Conservation (phyloP, 2,888 invertebrate species). For the Heteromyza rotundicornis region DNA sequence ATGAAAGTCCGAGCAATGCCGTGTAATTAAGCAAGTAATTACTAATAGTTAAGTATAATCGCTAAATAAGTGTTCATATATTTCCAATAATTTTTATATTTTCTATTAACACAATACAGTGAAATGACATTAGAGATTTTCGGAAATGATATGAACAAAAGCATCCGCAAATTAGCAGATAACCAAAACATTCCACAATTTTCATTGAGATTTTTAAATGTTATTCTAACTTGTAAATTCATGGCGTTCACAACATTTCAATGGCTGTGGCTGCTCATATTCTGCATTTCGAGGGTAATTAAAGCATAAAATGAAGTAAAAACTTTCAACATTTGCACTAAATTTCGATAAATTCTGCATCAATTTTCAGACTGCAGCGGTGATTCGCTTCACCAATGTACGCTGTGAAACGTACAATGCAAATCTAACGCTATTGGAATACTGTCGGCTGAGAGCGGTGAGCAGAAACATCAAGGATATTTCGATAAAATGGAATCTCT, state of each 20-base stretch:
- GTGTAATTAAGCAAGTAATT: too few species aligned
- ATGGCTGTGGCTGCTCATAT: not conserved
- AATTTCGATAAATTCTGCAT: not conserved
- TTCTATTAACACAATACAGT: too few species aligned
- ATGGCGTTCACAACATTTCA: not conserved
- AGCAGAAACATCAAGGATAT: not conserved
- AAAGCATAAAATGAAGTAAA: not conserved
- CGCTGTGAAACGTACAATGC: not conserved
- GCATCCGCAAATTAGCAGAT: too few species aligned
- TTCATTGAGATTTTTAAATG: too few species aligned
- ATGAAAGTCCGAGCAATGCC: too few species aligned
- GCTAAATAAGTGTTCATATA: too few species aligned
- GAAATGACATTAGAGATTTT: too few species aligned
- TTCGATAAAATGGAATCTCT: not conserved
- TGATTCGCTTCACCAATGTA: not conserved
- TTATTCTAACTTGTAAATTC: too few species aligned
- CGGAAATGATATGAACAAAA: too few species aligned
- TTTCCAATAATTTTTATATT: too few species aligned
- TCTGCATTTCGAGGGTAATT: not conserved
- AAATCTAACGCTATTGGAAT: not conserved
- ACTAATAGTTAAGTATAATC: too few species aligned
- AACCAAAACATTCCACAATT: too few species aligned
- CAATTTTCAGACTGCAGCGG: not conserved
- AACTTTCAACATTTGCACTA: not conserved
- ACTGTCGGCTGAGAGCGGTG: not conserved